These are phyloP conservation scores for Odiellus spinosus DNA, from an alignment of 2,888 invertebrate genomes.

Conservation along the genomic window DNA sequence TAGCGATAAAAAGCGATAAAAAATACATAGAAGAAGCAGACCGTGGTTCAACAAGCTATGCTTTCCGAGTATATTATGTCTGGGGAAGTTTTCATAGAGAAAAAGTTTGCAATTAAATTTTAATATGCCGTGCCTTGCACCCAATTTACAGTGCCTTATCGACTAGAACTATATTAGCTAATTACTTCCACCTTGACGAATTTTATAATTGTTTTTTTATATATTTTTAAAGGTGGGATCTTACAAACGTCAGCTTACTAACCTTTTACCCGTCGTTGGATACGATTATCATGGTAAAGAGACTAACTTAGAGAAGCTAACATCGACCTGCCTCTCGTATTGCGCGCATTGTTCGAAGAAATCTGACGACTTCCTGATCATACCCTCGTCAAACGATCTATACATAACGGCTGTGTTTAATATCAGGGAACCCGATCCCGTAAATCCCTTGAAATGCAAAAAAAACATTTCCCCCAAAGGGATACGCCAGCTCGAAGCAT, in stretches of 20 bases:
- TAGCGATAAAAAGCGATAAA: too few species aligned
- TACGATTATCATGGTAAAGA: slow-evolving; percentile 10
- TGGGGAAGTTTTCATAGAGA: too few species aligned
- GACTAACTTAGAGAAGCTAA: slow-evolving; percentile 11
- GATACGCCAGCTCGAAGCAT: slow-evolving; percentile 29
- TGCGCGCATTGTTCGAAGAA: slow-evolving; percentile 13
- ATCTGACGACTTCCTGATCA: slow-evolving; percentile 15
- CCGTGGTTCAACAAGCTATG: too few species aligned
- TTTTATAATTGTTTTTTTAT: too few species aligned
- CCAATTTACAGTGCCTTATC: too few species aligned
- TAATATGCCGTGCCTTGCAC: too few species aligned
- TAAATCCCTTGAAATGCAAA: slow-evolving; percentile 24
- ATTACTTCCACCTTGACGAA: too few species aligned
- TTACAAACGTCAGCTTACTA: slow-evolving; percentile 11
- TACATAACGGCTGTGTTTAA: slow-evolving; percentile 31
- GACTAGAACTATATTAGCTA: background rate
- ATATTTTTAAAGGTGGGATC: slow-evolving; percentile 13
- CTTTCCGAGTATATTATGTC: too few species aligned
- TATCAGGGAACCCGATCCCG: slow-evolving; percentile 27
- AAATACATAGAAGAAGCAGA: too few species aligned
- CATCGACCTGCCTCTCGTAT: slow-evolving; percentile 12
- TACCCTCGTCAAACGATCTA: slow-evolving; percentile 23
- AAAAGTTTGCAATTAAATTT: too few species aligned
- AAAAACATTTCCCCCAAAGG: slow-evolving; percentile 21
- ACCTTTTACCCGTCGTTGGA: slow-evolving; percentile 9